Percentiles rank a stretch among this genome's conserved stretches.
These are phyloP conservation scores for Rhinolophus ferrumequinum DNA, from an alignment of 2,113 vertebrate genomes.

Conservation along the genomic window DNA sequence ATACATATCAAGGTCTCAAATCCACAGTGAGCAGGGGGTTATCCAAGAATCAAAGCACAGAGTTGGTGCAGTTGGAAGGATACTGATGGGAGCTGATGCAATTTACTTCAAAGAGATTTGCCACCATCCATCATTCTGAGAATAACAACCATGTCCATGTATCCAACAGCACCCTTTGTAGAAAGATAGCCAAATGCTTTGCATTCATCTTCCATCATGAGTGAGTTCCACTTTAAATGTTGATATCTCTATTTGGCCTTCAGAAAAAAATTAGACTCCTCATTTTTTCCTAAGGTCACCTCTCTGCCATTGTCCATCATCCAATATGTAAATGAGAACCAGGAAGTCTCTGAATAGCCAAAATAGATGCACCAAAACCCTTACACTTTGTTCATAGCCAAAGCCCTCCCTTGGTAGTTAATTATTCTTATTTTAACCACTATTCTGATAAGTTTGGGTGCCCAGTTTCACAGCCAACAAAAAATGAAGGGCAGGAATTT, in stretches of 20 bases:
- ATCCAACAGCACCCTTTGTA: background rate
- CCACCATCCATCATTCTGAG: background rate
- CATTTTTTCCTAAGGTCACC: background rate
- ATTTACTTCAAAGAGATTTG: constrained; percentile 31
- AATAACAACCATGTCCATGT: background rate
- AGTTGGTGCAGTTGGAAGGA: constrained; percentile 51
- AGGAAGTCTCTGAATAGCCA: background rate
- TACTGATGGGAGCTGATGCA: background rate
- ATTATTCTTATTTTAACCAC: background rate
- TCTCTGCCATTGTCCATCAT: background rate
- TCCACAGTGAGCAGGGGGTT: constrained; percentile 65
- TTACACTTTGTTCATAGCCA: background rate
- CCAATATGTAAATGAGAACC: background rate
- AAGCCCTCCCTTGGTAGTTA: background rate
- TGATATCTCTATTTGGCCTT: background rate
- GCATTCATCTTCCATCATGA: background rate
- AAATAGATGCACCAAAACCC: background rate
- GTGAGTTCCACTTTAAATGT: background rate
- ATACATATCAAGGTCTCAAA: constrained; percentile 73
- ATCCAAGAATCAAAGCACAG: constrained; percentile 51
- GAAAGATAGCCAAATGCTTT: constrained; percentile 6
- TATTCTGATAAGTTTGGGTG: background rate
- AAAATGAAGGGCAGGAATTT: background rate
- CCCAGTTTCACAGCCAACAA: background rate
- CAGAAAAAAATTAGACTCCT: background rate